Conservation (phyloP, 2,888 invertebrate genomes). For the Chrysomela aeneicollis region DNA sequence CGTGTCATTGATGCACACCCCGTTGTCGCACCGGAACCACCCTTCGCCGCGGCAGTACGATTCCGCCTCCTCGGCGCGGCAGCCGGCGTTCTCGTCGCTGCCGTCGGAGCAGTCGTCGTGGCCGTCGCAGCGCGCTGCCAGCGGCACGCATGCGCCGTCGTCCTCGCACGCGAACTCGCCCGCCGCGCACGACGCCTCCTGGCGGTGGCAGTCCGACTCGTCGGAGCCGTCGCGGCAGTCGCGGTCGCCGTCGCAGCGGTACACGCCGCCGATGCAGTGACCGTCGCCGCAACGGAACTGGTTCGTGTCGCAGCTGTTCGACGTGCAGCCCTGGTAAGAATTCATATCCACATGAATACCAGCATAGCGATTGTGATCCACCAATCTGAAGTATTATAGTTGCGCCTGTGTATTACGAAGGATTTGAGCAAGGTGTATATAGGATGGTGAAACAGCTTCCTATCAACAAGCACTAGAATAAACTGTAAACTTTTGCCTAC, state of each 20-base stretch:
- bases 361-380: too few relatives aligned
- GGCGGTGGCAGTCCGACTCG: constrained; percentile 68
- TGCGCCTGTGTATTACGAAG: too few relatives aligned
- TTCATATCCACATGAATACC: too few relatives aligned
- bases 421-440: too few relatives aligned
- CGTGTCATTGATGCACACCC: constrained; percentile 71
- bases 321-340: constrained; percentile 44
- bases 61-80: constrained; percentile 48
- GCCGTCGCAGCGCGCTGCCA: constrained; percentile 74
- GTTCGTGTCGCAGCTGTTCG: constrained; percentile 58
- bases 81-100: constrained; percentile 74
- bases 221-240: constrained; percentile 77
- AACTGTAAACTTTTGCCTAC: too few relatives aligned
- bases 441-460: too few relatives aligned
- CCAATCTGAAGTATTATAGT: too few relatives aligned
- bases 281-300: constrained; percentile 64
- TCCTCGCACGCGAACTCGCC: constrained; percentile 70
- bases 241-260: constrained; percentile 73
- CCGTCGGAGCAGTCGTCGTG: neutral
- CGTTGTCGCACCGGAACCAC: constrained; percentile 72
- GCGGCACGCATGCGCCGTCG: constrained; percentile 73
- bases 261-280: constrained; percentile 66
- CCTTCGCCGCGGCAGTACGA: constrained; percentile 56
- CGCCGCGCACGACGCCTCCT: constrained; percentile 58
- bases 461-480: too few relatives aligned